A percentile compares a stretch with the other conserved stretches of the same genome.
phyloP scores from a whole-genome alignment of 2,113 vertebrate species.

The Nothoprocta perdicaria region DNA sequence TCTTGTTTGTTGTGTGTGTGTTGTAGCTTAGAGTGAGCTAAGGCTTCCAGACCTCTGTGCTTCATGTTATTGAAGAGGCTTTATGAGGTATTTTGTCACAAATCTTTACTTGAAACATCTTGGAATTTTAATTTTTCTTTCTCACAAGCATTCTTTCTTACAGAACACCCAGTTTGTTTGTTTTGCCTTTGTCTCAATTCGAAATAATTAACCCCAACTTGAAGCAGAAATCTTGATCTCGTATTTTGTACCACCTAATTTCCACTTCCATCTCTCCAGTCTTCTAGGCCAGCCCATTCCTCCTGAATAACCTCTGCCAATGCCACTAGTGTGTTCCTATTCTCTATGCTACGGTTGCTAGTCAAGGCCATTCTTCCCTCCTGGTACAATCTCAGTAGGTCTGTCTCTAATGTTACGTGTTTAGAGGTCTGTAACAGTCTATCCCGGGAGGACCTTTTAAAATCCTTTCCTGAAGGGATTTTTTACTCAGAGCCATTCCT shows the following conservation, averaged over 20 bases:
- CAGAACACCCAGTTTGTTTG: not conserved
- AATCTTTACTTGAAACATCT: not conserved
- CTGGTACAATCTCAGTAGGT: not conserved
- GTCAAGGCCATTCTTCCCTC: not conserved
- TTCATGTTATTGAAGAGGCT: not conserved
- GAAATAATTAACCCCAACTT: not conserved
- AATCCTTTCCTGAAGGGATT: not conserved
- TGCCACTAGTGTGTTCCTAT: not conserved
- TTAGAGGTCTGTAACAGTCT: not conserved
- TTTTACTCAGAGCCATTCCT: not conserved
- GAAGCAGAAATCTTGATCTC: not conserved
- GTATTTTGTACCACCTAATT: not conserved
- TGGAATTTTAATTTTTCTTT: not conserved
- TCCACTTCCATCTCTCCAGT: not conserved
- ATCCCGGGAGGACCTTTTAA: not conserved
- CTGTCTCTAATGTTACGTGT: not conserved
- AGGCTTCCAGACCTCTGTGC: not conserved
- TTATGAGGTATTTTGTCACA: not conserved
- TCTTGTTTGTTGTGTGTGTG: not conserved
- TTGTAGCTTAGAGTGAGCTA: not conserved
- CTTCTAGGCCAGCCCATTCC: not conserved
- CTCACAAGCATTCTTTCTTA: not conserved
- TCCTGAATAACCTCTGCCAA: not conserved
- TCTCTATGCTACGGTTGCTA: not conserved
- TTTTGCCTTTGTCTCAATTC: not conserved